A percentile compares a stretch with the other conserved stretches of the same genome.
These are phyloP conservation scores for Atopsyche davidsoni DNA, from an alignment of 1,140 invertebrate species.

Conservation along the genomic window DNA sequence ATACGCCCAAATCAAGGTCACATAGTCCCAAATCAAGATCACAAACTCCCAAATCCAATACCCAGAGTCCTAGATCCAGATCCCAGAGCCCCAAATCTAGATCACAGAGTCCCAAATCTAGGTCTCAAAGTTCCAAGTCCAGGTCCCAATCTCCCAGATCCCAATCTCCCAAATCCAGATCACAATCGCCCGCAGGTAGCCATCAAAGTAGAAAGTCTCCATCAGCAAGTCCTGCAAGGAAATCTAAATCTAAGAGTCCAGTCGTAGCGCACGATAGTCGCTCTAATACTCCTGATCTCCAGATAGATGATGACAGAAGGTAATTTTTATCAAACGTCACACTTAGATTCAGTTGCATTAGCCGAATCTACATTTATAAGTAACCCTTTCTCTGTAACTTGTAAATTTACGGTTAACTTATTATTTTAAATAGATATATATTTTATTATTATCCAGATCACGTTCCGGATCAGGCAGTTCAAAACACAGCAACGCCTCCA, in stretches of 20 bases:
- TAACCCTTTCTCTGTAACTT: not conserved
- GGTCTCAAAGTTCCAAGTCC: conserved; percentile 41
- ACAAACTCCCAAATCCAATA: conserved; percentile 33
- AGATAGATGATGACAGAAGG: conserved; percentile 46
- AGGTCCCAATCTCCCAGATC: conserved; percentile 34
- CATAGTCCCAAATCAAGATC: conserved; percentile 34
- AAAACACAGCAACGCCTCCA: conserved; percentile 29
- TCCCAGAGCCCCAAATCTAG: conserved; percentile 38
- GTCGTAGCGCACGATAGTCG: conserved; percentile 40
- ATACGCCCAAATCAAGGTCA: conserved; percentile 33
- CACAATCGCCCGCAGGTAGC: conserved; percentile 16
- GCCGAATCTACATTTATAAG: not conserved
- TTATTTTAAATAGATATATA: not conserved
- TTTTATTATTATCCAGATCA: conserved; percentile 21
- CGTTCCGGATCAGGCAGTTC: conserved; percentile 26
- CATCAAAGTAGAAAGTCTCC: conserved; percentile 23
- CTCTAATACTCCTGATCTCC: conserved; percentile 52
- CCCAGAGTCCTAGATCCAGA: conserved; percentile 39
- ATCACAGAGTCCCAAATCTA: conserved; percentile 37
- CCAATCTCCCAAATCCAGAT: conserved; percentile 31
- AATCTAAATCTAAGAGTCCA: conserved; percentile 25
- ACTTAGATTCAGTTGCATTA: not conserved
- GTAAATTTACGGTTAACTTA: not conserved
- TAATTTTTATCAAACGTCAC: conserved; percentile 1
- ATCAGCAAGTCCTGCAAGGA: conserved; percentile 23